These are phyloP conservation scores for Lysandra coridon DNA, from an alignment of 2,888 invertebrate species.

Conservation along the genomic window DNA sequence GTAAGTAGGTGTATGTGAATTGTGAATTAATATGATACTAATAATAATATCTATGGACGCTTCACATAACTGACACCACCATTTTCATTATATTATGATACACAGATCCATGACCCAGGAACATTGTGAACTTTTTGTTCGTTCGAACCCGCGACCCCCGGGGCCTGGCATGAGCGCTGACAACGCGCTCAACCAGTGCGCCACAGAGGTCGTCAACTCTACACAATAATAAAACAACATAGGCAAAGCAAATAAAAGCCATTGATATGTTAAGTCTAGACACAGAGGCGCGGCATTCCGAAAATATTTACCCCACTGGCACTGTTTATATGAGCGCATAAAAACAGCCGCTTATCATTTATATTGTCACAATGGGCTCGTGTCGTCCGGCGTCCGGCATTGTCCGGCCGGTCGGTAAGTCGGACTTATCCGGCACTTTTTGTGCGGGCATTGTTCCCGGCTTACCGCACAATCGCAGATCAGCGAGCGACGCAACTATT, in stretches of 20 bases:
- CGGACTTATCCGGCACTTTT: slow-evolving; percentile 21
- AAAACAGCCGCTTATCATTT: slow-evolving; percentile 32
- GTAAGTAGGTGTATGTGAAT: neutral
- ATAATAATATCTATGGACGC: too few relatives aligned
- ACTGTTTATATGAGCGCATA: neutral
- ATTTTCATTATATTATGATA: too few relatives aligned
- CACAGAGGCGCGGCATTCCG: neutral
- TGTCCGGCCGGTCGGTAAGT: slow-evolving; percentile 7
- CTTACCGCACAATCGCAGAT: slow-evolving; percentile 17
- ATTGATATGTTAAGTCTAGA: neutral
- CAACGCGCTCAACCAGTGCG: too few relatives aligned
- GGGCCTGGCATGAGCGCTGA: too few relatives aligned
- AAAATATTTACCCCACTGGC: neutral
- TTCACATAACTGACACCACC: too few relatives aligned
- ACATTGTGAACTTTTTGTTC: too few relatives aligned
- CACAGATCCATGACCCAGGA: too few relatives aligned
- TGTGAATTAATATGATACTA: neutral
- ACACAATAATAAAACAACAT: neutral
- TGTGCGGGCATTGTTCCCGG: slow-evolving; percentile 19
- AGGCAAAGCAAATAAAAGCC: neutral
- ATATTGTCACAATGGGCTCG: slow-evolving; percentile 32
- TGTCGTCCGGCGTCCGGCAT: neutral
- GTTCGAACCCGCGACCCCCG: too few relatives aligned
- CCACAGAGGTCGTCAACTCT: too few relatives aligned
- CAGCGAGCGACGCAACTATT: slow-evolving; percentile 3